These are phyloP conservation scores for Perodicticus potto DNA, from an alignment of 2,797 vertebrate genomes.

Conservation along the genomic window DNA sequence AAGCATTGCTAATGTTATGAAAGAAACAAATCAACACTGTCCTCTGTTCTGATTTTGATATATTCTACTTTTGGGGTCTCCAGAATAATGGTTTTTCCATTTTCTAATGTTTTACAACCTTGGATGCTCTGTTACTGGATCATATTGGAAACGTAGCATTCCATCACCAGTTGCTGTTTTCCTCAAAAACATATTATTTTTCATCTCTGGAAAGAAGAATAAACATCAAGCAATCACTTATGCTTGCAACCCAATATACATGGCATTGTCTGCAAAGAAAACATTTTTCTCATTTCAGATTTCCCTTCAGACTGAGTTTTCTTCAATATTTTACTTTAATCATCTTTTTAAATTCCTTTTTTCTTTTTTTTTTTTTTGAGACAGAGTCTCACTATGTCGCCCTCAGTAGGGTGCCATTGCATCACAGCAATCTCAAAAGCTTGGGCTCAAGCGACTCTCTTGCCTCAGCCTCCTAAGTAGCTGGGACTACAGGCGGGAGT, in stretches of 20 bases:
- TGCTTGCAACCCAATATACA: conserved; percentile 28
- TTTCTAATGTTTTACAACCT: conserved; percentile 63
- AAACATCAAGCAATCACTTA: conserved; percentile 57
- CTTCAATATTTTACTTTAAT: conserved; percentile 35
- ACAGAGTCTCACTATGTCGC: too few relatives aligned
- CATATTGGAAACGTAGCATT: conserved; percentile 65
- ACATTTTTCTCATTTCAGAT: neutral
- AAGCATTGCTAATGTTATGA: conserved; percentile 51
- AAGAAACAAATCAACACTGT: conserved; percentile 67
- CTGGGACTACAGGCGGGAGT: too few relatives aligned
- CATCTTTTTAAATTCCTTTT: conserved; percentile 51
- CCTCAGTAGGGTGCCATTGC: too few relatives aligned
- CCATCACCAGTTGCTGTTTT: conserved; percentile 46
- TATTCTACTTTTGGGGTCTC: conserved; percentile 35
- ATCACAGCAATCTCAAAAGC: too few relatives aligned
- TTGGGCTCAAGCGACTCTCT: too few relatives aligned
- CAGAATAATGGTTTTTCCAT: conserved; percentile 38
- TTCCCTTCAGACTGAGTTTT: conserved; percentile 39
- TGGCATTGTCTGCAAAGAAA: neutral
- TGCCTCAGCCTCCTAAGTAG: too few relatives aligned
- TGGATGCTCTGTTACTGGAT: conserved; percentile 60
- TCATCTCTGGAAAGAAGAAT: conserved; percentile 38
- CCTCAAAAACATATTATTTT: conserved; percentile 66
- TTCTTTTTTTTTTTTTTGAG: too few relatives aligned
- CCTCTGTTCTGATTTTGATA: conserved; percentile 58